Conservation (phyloP, 2,113 vertebrate species). For the Heterotis niloticus region DNA sequence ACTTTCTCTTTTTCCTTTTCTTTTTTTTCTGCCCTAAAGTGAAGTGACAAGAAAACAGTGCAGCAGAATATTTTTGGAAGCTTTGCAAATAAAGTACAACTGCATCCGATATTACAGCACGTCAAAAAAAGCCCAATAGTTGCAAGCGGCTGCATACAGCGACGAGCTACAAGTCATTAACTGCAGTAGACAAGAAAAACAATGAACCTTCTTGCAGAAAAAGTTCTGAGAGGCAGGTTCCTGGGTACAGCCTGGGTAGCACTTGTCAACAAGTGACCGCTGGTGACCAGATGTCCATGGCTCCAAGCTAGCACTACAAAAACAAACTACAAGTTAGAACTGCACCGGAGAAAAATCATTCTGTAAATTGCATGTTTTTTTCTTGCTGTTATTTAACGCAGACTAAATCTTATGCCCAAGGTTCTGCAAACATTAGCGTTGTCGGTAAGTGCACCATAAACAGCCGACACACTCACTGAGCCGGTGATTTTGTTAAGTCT, state of each 20-base stretch:
- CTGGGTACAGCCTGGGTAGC: conserved; percentile 15
- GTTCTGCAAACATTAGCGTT: too few relatives aligned
- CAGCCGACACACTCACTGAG: too few relatives aligned
- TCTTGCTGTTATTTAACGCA: too few relatives aligned
- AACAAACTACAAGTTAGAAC: neutral
- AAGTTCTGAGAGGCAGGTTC: conserved; percentile 41
- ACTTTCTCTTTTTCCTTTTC: conserved; percentile 49
- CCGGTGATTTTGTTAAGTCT: too few relatives aligned
- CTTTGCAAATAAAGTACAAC: neutral
- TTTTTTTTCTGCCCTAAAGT: conserved; percentile 47
- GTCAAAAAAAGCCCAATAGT: neutral
- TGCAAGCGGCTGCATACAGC: neutral
- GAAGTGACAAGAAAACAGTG: neutral
- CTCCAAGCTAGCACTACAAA: conserved; percentile 55
- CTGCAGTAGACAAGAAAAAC: neutral
- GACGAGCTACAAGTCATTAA: too few relatives aligned
- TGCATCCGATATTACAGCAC: neutral
- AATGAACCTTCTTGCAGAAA: conserved; percentile 60
- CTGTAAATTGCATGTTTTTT: too few relatives aligned
- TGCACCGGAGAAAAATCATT: neutral
- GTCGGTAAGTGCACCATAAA: too few relatives aligned
- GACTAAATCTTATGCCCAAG: too few relatives aligned
- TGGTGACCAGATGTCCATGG: conserved; percentile 44
- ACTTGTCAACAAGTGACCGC: conserved; percentile 4
- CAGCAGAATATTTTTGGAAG: neutral